A percentile compares a stretch with the other conserved stretches of the same genome.
Evolutionary conservation across 2,113 vertebrate genomes (phyloP).

Genomic region (zebrafish (Danio rerio)): GRCz12tu NC_133187.1:12214501-12215000

Average conservation of each 20-base stretch:
- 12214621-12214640: neutral
- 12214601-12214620: too few species aligned
- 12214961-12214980: too few species aligned
- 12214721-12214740: neutral
- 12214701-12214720: neutral
- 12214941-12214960: neutral
- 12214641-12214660: neutral
- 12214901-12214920: neutral
- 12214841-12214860: neutral
- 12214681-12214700: neutral
- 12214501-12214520: neutral
- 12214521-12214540: neutral
- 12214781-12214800: neutral
- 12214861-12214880: neutral
- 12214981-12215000: too few species aligned
- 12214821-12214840: neutral
- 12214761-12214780: neutral
- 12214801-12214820: neutral
- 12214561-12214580: neutral
- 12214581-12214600: too few species aligned
- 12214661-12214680: neutral
- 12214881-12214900: too few species aligned
- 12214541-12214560: neutral
- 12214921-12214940: neutral
- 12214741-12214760: constrained; percentile 6